Evolutionary conservation across 2,797 vertebrate species (phyloP).

Genomic region (Lutjanus campechanus): DNA sequence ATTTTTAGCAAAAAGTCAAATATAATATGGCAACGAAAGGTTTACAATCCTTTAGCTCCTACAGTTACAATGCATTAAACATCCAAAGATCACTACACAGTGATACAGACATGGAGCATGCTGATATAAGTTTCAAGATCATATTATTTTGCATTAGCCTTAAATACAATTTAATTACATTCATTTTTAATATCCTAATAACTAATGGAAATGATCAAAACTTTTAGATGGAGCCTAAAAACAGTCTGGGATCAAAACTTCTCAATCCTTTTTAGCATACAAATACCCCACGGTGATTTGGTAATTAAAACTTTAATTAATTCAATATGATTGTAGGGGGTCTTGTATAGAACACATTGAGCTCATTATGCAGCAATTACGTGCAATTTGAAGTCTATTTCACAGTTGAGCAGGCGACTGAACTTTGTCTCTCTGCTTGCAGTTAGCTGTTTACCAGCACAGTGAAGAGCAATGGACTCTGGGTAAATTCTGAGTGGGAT

Average conservation of each 20-base stretch:
- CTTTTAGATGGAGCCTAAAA: slow-evolving; percentile 24
- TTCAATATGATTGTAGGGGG: slow-evolving; percentile 72
- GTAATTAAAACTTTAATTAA: slow-evolving; percentile 83
- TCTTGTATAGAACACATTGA: slow-evolving; percentile 72
- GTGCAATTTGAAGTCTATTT: slow-evolving; percentile 84
- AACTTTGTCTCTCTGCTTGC: slow-evolving; percentile 65
- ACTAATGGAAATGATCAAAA: background rate
- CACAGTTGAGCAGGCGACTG: slow-evolving; percentile 81
- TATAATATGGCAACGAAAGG: too few species aligned
- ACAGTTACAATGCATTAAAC: background rate
- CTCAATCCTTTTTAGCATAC: slow-evolving; percentile 53
- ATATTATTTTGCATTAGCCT: background rate
- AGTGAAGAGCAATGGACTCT: slow-evolving; percentile 32
- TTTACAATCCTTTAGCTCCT: too few species aligned
- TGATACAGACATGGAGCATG: background rate
- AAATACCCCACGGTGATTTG: slow-evolving; percentile 69
- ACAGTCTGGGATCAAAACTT: slow-evolving; percentile 51
- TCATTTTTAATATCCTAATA: slow-evolving; percentile 11
- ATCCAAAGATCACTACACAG: background rate
- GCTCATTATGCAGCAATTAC: slow-evolving; percentile 83
- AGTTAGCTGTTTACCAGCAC: slow-evolving; percentile 64
- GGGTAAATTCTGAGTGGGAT: slow-evolving; percentile 45
- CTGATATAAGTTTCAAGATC: background rate
- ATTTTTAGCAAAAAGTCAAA: too few species aligned
- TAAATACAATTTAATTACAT: background rate